Percentiles rank a stretch among this genome's conserved stretches.
These are phyloP conservation scores for Drosophila orosa DNA, from an alignment of 1,140 invertebrate genomes.

Conservation along the genomic window DNA sequence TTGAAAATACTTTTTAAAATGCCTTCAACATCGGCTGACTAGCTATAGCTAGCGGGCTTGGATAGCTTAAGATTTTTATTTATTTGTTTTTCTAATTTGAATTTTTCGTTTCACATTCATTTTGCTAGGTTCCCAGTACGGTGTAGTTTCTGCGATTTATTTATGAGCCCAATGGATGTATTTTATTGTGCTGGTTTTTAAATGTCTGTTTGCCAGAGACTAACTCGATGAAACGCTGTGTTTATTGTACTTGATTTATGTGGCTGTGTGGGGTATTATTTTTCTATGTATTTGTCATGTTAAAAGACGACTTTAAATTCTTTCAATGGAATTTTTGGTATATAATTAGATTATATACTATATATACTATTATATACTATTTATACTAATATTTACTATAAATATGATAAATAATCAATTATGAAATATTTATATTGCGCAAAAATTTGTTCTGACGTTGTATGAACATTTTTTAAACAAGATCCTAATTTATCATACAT, in stretches of 20 bases:
- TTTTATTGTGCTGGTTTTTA: constrained; percentile 25
- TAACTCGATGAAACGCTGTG: constrained; percentile 58
- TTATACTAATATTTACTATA: neutral
- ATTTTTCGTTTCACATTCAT: constrained; percentile 58
- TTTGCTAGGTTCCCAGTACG: constrained; percentile 43
- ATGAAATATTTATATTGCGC: neutral
- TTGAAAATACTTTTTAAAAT: constrained; percentile 79
- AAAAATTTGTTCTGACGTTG: constrained; percentile 11
- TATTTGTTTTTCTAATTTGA: constrained; percentile 78
- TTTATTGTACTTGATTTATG: constrained; percentile 65
- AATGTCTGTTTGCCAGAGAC: constrained; percentile 22
- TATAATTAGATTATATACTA: no score
- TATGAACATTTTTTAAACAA: constrained; percentile 45
- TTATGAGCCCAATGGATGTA: constrained; percentile 60
- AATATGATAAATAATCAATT: neutral
- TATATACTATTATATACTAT: neutral
- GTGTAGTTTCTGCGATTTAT: constrained; percentile 63
- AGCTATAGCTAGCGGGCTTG: constrained; percentile 1
- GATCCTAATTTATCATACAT: constrained; percentile 44
- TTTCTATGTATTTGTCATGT: constrained; percentile 52
- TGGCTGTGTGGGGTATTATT: constrained; percentile 34
- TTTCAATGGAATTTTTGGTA: constrained; percentile 8
- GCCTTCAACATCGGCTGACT: constrained; percentile 23
- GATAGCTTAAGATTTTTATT: constrained; percentile 74
- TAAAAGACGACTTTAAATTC: constrained; percentile 39